A percentile compares a stretch with the other conserved stretches of the same genome.
These are phyloP conservation scores for Myathropa florea DNA, from an alignment of 2,888 invertebrate species.

Conservation along the genomic window DNA sequence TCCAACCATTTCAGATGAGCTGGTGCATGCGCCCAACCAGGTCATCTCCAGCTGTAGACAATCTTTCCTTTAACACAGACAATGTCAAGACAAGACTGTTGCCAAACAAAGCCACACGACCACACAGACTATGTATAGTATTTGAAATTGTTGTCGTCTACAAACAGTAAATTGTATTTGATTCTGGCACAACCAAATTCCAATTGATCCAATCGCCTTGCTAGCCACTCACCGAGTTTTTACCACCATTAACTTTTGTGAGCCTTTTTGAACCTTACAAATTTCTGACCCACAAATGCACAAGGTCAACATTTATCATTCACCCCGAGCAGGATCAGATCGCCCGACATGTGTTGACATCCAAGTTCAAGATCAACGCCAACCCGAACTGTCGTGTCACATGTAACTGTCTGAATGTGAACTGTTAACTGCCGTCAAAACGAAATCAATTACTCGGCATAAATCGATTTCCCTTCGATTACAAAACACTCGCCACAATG, in stretches of 20 bases:
- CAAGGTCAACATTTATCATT: neutral
- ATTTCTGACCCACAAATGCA: neutral
- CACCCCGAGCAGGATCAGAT: neutral
- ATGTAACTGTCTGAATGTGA: constrained; percentile 8
- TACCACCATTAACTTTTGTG: neutral
- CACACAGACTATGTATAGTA: no score
- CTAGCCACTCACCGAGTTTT: neutral
- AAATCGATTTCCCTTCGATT: constrained; percentile 13
- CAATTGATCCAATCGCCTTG: no score
- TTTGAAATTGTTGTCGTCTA: no score
- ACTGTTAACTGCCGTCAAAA: constrained; percentile 17
- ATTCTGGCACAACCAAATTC: no score
- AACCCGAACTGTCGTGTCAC: neutral
- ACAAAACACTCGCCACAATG: constrained; percentile 9
- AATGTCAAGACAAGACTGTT: no score
- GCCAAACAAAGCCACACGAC: no score
- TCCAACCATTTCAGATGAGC: no score
- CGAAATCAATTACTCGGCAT: constrained; percentile 32
- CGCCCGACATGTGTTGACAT: neutral
- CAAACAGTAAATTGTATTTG: no score
- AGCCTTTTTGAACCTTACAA: neutral
- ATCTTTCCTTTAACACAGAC: no score
- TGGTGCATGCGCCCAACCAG: no score
- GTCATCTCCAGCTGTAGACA: no score
- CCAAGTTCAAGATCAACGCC: neutral